Evolutionary conservation across 2,113 vertebrate species (phyloP), one percentile per base, ranked within the genome.

Genomic region (Actenoides hombroni): DNA sequence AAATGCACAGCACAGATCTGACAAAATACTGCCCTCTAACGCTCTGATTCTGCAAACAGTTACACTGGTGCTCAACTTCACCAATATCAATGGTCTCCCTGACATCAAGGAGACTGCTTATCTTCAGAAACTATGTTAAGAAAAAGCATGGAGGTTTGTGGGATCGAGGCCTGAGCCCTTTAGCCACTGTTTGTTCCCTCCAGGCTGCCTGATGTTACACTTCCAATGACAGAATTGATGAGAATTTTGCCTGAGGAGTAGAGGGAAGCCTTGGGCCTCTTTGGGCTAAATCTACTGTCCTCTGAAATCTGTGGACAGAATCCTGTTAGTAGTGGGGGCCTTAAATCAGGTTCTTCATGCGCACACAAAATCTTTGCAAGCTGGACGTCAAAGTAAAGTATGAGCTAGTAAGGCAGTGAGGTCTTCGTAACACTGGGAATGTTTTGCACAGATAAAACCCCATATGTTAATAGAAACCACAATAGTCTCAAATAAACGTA

Each of bases 11-110:
- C 94, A 83, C 92, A 75, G 49, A 69, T 42, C 60, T 92, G 91
- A 31, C 92, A 88, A 59, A 94, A 46, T 28, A 35, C 91, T 92
- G 96, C 94, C 94, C 96, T 84, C 31, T 61, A 13, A 53, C 75
- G 46, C 37, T 17, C 60, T 8, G 4, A 2, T 6, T 88, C 65
- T 88, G 75, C 76, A 60, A 74, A 74, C 60, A 39, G 46, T 77
- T 29, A 1, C 83, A 10, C 51, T 75, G 94, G 83, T 94, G 94
- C 96, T 96, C 65, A 57, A 37, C 83, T 28, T 86, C 90, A 37
- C 81, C 86, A 1, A 9, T 2, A 24, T 0, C 23, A 60, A 9
- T 4, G 25, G 46, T 56, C 82, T 88, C 69, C 86, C 84, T 92
- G 51, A 0, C 73, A 37, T 23, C 74, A 7, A 14, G 51, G 86